Evolutionary conservation across 2,113 vertebrate species (phyloP).

Genomic region (Leptocoma aspasia): DNA sequence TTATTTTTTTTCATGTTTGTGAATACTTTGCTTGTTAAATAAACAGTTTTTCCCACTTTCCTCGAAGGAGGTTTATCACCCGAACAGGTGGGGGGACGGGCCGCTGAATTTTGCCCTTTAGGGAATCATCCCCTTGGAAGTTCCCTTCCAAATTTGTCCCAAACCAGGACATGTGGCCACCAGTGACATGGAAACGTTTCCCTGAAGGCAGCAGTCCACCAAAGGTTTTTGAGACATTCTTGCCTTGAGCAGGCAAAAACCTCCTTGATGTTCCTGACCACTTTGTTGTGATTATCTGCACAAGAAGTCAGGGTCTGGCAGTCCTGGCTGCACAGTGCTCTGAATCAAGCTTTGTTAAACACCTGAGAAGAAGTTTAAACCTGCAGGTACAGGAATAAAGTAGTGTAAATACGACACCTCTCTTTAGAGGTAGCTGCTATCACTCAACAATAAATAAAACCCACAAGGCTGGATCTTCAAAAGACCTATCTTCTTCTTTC

Average conservation of each 20-base stretch:
- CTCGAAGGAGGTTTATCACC: neutral
- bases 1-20: neutral
- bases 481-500: neutral
- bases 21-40: neutral
- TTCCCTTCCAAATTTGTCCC: neutral
- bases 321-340: neutral
- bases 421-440: neutral
- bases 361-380: neutral
- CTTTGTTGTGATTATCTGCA: neutral
- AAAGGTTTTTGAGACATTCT: neutral
- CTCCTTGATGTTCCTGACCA: neutral
- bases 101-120: neutral
- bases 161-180: neutral
- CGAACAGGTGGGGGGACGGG: fast-evolving
- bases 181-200: neutral
- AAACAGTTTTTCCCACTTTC: neutral
- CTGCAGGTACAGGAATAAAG: neutral
- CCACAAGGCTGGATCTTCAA: neutral
- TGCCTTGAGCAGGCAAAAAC: neutral
- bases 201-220: neutral
- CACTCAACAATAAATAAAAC: neutral
- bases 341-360: neutral
- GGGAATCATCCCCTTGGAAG: neutral
- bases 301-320: neutral
- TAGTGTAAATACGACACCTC: neutral